Conservation (phyloP, 2,113 vertebrate genomes). For the Gymnocephalus cernua region DNA sequence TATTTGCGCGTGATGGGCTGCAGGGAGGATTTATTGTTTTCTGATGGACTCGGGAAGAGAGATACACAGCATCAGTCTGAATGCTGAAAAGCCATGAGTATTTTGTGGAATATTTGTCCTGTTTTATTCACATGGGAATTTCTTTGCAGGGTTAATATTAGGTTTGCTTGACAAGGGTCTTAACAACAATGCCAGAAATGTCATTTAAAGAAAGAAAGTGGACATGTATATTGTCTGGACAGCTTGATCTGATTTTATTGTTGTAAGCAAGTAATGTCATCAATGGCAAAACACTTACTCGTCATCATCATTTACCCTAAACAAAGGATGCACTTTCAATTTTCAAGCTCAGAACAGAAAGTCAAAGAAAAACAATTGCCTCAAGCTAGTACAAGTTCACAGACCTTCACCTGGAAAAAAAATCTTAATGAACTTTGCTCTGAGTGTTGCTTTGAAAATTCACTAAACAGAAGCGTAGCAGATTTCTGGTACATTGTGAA, state of each 20-base stretch:
- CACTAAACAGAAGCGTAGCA: background rate
- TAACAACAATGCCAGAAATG: constrained; percentile 14
- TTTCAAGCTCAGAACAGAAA: background rate
- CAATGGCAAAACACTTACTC: background rate
- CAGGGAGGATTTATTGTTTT: constrained; percentile 30
- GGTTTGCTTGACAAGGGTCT: constrained; percentile 1
- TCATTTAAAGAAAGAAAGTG: background rate
- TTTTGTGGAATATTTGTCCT: constrained; percentile 27
- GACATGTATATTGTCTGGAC: background rate
- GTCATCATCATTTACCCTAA: background rate
- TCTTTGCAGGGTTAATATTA: constrained; percentile 27
- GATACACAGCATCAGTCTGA: background rate
- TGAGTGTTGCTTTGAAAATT: background rate
- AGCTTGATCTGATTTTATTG: background rate
- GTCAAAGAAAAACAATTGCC: background rate
- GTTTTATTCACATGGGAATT: constrained; percentile 50
- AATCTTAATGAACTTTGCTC: background rate
- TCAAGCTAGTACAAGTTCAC: background rate
- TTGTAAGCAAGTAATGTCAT: background rate
- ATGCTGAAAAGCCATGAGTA: background rate
- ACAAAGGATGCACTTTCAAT: background rate
- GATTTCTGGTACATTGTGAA: background rate
- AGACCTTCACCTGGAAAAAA: background rate
- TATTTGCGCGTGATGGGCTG: constrained; percentile 10
- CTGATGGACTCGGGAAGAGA: background rate